Evolutionary conservation across 2,888 invertebrate species (phyloP), one percentile per base, ranked within the genome.

Genomic region (Noctua comes): DNA sequence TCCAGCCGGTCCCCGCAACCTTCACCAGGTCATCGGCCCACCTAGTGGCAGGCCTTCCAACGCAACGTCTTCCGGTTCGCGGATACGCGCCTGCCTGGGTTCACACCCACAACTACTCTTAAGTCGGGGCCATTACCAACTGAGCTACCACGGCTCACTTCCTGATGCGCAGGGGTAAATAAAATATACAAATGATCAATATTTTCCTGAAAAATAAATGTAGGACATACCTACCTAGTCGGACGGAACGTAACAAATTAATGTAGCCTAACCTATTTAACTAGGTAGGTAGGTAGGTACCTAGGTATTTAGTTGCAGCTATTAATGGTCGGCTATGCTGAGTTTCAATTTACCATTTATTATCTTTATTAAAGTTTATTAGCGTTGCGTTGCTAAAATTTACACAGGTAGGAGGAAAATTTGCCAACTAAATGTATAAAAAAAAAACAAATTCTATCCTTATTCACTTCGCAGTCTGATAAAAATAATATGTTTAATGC

Each of bases 161-260:
- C 13, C 57, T 59, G 57, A 57, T 57, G 13, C 13, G 57, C n/a
- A 57, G 4, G 8, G 36, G 4, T 36, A 43, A 31, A 57, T 66
- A 57, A 16, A 46, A 54, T 36, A 57, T 24, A 18, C 16, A 21
- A 57, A 27, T 31, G 43, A 21, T 51, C 16, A n/a, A 46, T 46
- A 77, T 27, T 65, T 43, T 62, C 54, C 77, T 46, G 66, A 57
- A 77, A n/a, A 62, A 21, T 64, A 40, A 16, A 43, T 51, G 16
- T 27, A 68, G 8, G 5, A 70, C 40, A 10, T 27, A 43, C 4
- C 36, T 36, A 36, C 5, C 13, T 64, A 21, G 3, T 76, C 16
- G 27, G 31, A 8, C 31, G 40, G 21, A 40, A 31, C 36, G 11
- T 48, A 65, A 21, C 51, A 51, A 65, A 57, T 76, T 2, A 13